Conservation (phyloP, 2,888 invertebrate species). For the Sycophila texana region DNA sequence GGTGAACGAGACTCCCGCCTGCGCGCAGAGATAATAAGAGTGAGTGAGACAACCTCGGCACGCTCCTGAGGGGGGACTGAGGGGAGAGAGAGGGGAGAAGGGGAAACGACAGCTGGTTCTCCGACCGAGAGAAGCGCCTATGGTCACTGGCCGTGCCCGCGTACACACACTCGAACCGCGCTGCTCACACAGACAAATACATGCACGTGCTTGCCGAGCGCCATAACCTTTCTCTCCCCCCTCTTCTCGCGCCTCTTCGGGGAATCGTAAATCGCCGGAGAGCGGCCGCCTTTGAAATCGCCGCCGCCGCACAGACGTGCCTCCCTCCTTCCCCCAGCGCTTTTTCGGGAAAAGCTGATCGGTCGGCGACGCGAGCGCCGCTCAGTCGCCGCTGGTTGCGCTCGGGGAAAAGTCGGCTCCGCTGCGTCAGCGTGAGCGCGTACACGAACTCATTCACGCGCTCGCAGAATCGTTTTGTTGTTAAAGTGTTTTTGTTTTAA, state of each 20-base stretch:
- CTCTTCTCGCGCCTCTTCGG: slow-evolving; percentile 51
- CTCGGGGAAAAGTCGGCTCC: slow-evolving; percentile 42
- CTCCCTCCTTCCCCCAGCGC: background rate
- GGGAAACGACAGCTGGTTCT: slow-evolving; percentile 57
- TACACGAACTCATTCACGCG: background rate
- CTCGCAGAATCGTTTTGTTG: background rate
- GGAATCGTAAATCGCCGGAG: slow-evolving; percentile 52
- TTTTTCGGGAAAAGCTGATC: slow-evolving; percentile 52
- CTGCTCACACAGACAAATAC: slow-evolving; percentile 45
- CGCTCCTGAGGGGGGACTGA: background rate
- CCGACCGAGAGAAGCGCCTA: slow-evolving; percentile 39
- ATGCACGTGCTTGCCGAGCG: slow-evolving; percentile 4
- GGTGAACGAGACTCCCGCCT: background rate
- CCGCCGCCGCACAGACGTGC: slow-evolving; percentile 31
- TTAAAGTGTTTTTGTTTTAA: background rate
- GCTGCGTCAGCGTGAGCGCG: background rate
- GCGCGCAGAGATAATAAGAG: slow-evolving; percentile 46
- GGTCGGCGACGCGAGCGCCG: slow-evolving; percentile 33
- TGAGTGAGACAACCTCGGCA: slow-evolving; percentile 26
- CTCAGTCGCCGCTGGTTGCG: slow-evolving; percentile 8
- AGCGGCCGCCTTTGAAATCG: slow-evolving; percentile 46
- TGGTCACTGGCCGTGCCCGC: slow-evolving; percentile 34
- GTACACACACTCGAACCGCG: slow-evolving; percentile 36
- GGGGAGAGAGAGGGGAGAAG: slow-evolving; percentile 25
- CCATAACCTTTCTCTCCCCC: slow-evolving; percentile 35